Conservation (phyloP, 2,113 vertebrate genomes). For the Oophaga pumilio region DNA sequence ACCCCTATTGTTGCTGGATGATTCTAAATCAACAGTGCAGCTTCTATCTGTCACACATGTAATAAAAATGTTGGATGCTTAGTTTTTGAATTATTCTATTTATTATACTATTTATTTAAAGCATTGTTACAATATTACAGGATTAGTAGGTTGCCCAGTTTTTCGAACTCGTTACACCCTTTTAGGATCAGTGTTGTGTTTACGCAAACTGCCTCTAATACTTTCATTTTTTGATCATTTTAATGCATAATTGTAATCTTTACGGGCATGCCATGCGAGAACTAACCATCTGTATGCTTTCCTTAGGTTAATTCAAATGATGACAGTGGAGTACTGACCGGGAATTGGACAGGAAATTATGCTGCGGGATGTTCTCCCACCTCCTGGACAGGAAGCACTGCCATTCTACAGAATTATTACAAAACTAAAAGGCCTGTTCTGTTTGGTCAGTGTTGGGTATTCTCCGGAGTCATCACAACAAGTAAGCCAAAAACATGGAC, state of each 20-base stretch:
- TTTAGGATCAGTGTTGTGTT: too few relatives aligned
- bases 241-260: background rate
- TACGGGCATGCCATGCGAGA: background rate
- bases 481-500: constrained; percentile 57
- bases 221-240: too few relatives aligned
- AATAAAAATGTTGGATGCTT: too few relatives aligned
- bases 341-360: constrained; percentile 69
- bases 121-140: too few relatives aligned
- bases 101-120: too few relatives aligned
- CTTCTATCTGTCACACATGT: too few relatives aligned
- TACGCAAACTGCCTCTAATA: too few relatives aligned
- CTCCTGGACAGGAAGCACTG: constrained; percentile 66
- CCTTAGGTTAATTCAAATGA: constrained; percentile 67
- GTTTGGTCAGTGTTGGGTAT: constrained; percentile 73
- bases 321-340: constrained; percentile 61
- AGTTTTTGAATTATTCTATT: too few relatives aligned
- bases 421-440: constrained; percentile 48
- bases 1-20: too few relatives aligned
- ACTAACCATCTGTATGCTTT: background rate
- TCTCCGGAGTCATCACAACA: constrained; percentile 70
- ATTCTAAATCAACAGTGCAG: too few relatives aligned
- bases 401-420: constrained; percentile 67
- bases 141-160: too few relatives aligned
- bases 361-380: constrained; percentile 34
- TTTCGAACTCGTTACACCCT: too few relatives aligned